Evolutionary conservation across 2,888 invertebrate genomes (phyloP).

Genomic region (Aspidapion aeneum): DNA sequence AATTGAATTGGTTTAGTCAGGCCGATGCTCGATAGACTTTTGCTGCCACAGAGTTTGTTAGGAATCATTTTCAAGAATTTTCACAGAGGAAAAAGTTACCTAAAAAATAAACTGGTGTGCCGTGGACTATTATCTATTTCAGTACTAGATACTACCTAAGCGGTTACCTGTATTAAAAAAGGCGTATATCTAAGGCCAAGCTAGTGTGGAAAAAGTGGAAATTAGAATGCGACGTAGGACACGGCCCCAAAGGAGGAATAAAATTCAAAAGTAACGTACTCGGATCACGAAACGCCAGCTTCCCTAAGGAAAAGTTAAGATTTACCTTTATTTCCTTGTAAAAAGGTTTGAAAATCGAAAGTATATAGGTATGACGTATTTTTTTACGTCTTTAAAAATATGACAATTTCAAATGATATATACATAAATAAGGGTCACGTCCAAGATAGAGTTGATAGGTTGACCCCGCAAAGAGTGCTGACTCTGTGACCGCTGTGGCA

Average conservation of each 20-base stretch:
- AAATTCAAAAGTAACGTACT: conserved; percentile 47
- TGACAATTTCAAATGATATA: too few species aligned
- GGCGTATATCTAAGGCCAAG: conserved; percentile 39
- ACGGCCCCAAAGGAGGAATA: conserved; percentile 48
- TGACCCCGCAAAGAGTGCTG: conserved; percentile 42
- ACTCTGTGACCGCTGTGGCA: conserved; percentile 44
- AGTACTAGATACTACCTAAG: too few species aligned
- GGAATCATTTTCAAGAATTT: too few species aligned
- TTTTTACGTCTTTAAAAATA: too few species aligned
- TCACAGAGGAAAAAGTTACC: too few species aligned
- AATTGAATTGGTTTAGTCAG: too few species aligned
- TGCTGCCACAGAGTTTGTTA: too few species aligned
- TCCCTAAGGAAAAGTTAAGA: conserved; percentile 20
- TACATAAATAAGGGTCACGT: too few species aligned
- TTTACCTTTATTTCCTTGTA: conserved; percentile 26
- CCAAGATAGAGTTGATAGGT: conserved; percentile 37
- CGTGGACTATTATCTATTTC: too few species aligned
- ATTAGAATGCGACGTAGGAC: conserved; percentile 43
- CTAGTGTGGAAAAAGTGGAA: conserved; percentile 43
- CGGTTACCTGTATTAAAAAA: conserved; percentile 48
- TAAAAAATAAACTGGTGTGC: too few species aligned
- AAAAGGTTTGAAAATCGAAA: conserved; percentile 17
- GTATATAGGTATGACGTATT: too few species aligned
- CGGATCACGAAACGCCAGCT: conserved; percentile 27
- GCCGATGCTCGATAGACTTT: too few species aligned